Base-by-base conservation (phyloP, 1,140 invertebrate species). In the Plectrocnemia conspersa region DNA sequence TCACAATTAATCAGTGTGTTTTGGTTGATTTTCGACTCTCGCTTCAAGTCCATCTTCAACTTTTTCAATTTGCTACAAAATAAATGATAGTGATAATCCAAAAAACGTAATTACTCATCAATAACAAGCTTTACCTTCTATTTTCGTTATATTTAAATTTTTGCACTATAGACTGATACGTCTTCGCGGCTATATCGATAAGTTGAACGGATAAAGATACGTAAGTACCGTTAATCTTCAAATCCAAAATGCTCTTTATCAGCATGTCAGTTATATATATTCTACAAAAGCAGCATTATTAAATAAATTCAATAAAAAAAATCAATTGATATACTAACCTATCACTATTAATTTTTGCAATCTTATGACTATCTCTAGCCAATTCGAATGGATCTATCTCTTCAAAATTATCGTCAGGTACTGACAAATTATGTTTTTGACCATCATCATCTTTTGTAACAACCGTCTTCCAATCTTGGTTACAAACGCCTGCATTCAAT, bases 311-410 rank as follows among this genome's bases (percentile, higher is more conserved):
- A n/a, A n/a, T n/a, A n/a, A n/a, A n/a, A n/a, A n/a, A n/a, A n/a
- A n/a, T n/a, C n/a, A n/a, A n/a, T n/a, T n/a, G n/a, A n/a, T n/a
- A n/a, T n/a, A n/a, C n/a, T n/a, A 19, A 58, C 59, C 59, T 61
- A 19, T 61, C 59, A 21, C 52, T 49, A 4, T 57, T 52, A 50
- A 61, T 57, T 42, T 61, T 61, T 11, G 50, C 52, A 13, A 53
- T 27, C 24, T 56, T 56, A 36, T 56, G 54, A 25, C 15, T 35
- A 9, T 56, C 58, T 23, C 45, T 56, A 19, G 33, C 49, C 23
- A 27, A n/a, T 16, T 50, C 35, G 18, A 22, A 9, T 18, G n/a
- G 22, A 32, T 48, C 13, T 1, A 33, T 33, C 13, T 33, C 27
- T 22, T 40, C 35, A 2, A 38, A 15, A 16, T 22, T 22, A 24